Percentiles rank a stretch among this genome's conserved stretches.
phyloP scores from a whole-genome alignment of 2,113 vertebrate genomes.

The Paradisaea rubra region DNA sequence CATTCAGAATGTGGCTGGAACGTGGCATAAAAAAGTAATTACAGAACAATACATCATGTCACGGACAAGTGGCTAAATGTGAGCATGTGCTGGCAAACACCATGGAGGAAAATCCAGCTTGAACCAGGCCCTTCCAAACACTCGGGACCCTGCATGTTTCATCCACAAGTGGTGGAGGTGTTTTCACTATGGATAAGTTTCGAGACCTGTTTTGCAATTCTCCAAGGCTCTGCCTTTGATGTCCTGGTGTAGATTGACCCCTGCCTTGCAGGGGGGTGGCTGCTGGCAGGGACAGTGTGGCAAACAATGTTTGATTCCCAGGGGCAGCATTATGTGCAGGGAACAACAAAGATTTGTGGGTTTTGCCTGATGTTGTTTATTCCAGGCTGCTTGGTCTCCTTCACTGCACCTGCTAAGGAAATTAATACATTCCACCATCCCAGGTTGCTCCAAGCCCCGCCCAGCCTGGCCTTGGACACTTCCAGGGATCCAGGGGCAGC shows the following conservation, averaged over 20 bases:
- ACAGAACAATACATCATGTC: constrained; percentile 18
- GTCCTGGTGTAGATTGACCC: not conserved
- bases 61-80: not conserved
- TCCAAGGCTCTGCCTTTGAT: not conserved
- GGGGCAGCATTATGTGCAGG: not conserved
- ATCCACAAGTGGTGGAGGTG: fast-evolving
- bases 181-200: not conserved
- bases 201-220: not conserved
- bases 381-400: not conserved
- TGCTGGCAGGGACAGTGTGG: not conserved
- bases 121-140: not conserved
- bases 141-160: not conserved
- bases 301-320: not conserved
- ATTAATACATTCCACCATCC: fast-evolving
- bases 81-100: not conserved
- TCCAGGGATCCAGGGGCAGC: not conserved
- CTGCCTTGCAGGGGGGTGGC: not conserved
- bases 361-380: not conserved
- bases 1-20: constrained; percentile 33
- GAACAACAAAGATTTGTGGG: not conserved
- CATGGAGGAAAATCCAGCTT: not conserved
- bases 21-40: constrained; percentile 13
- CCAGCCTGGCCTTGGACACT: not conserved
- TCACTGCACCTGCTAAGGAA: not conserved
- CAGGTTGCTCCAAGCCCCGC: fast-evolving